Conservation (phyloP, 2,797 vertebrate species). For the Dendrocincla tyrannina region DNA sequence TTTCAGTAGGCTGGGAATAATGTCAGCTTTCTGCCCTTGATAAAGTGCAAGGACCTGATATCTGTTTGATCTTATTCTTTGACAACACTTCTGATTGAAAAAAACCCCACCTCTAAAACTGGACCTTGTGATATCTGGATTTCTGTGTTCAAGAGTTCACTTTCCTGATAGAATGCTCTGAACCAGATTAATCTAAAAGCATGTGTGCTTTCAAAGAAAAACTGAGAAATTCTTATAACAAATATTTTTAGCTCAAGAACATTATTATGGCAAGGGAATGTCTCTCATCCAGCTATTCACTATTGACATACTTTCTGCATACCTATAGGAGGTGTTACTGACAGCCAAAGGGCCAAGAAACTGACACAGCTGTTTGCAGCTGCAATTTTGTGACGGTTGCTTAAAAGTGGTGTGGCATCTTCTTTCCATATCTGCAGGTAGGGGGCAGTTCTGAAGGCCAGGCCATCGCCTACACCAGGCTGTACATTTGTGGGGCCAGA, state of each 20-base stretch:
- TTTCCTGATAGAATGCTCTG: not conserved
- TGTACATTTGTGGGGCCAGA: too few relatives aligned
- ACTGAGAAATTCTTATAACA: not conserved
- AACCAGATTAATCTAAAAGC: not conserved
- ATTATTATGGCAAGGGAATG: not conserved
- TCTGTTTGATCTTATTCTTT: not conserved
- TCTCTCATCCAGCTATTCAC: not conserved
- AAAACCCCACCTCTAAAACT: not conserved
- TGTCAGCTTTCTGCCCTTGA: not conserved
- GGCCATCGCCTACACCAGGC: fast-evolving
- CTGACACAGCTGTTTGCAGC: not conserved
- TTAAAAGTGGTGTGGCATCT: not conserved
- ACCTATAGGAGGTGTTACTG: not conserved
- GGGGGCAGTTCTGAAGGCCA: not conserved
- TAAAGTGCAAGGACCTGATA: not conserved
- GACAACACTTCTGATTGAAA: not conserved
- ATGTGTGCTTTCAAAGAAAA: not conserved
- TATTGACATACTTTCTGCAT: too few relatives aligned
- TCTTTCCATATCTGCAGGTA: not conserved
- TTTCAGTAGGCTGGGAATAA: not conserved
- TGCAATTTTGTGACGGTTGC: not conserved
- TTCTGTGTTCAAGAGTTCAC: not conserved
- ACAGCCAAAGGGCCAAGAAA: not conserved
- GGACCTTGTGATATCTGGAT: not conserved
- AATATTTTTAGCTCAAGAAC: not conserved